Evolutionary conservation across 2,113 vertebrate genomes (phyloP).

Genomic region (Physeter macrocephalus): DNA sequence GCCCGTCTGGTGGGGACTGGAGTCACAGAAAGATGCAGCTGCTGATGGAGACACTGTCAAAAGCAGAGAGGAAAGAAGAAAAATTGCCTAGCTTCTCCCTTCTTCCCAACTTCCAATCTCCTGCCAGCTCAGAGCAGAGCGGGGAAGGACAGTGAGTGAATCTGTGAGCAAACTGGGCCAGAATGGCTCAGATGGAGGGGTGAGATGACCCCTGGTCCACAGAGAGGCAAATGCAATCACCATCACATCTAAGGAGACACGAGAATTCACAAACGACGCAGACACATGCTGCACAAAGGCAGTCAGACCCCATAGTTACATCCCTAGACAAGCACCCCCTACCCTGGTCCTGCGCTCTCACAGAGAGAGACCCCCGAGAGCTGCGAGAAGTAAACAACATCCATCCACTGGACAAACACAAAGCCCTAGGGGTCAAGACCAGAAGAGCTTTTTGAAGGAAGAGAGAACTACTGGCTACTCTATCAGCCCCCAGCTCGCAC

Average conservation of each 20-base stretch:
- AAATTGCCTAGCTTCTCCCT: not conserved
- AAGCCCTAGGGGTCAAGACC: not conserved
- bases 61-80: not conserved
- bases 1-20: not conserved
- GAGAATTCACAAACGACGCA: not conserved
- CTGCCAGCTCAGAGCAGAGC: not conserved
- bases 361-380: not conserved
- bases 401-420: not conserved
- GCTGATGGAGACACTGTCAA: not conserved
- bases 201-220: not conserved
- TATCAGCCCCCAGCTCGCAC: not conserved
- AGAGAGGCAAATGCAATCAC: not conserved
- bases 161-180: not conserved
- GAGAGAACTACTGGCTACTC: not conserved
- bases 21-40: not conserved
- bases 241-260: not conserved
- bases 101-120: not conserved
- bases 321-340: not conserved
- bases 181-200: not conserved
- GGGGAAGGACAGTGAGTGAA: not conserved
- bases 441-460: not conserved
- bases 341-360: not conserved
- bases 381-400: not conserved
- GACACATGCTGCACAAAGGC: not conserved
- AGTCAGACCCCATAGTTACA: not conserved